Conservation (phyloP, 1,140 invertebrate genomes). For the Harlomillsia oculata region DNA sequence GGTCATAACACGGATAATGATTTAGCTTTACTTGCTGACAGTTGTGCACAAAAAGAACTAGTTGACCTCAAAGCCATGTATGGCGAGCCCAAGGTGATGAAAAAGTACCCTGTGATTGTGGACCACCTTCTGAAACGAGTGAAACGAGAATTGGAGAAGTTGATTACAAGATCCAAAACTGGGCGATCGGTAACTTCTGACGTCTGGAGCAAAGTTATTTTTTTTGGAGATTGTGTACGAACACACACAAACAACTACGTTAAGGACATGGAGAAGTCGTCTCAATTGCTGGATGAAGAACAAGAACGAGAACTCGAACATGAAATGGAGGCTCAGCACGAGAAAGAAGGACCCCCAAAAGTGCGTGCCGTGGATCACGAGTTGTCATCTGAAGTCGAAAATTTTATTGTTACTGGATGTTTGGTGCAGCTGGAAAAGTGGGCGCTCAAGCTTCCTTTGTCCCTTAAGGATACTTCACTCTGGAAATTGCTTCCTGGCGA, state of each 20-base stretch:
- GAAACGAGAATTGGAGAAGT: slow-evolving; percentile 4
- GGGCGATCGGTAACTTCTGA: neutral
- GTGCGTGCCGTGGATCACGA: neutral
- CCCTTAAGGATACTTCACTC: neutral
- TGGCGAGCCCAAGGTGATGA: slow-evolving; percentile 1
- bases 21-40: slow-evolving; percentile 4
- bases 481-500: neutral
- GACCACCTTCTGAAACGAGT: slow-evolving; percentile 11
- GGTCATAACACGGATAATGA: slow-evolving; percentile 5
- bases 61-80: slow-evolving; percentile 17
- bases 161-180: neutral
- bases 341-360: slow-evolving; percentile 4
- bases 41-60: slow-evolving; percentile 21
- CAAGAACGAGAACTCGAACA: slow-evolving; percentile 31
- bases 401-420: neutral
- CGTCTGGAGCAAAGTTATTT: neutral
- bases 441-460: slow-evolving; percentile 4
- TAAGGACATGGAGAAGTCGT: neutral
- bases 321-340: slow-evolving; percentile 25
- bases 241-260: slow-evolving; percentile 9
- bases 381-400: neutral
- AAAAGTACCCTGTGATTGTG: slow-evolving; percentile 5
- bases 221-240: slow-evolving; percentile 4
- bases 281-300: slow-evolving; percentile 25
- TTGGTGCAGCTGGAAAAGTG: slow-evolving; percentile 1